Conservation (phyloP, 2,888 invertebrate species). For the Eledona agricola region DNA sequence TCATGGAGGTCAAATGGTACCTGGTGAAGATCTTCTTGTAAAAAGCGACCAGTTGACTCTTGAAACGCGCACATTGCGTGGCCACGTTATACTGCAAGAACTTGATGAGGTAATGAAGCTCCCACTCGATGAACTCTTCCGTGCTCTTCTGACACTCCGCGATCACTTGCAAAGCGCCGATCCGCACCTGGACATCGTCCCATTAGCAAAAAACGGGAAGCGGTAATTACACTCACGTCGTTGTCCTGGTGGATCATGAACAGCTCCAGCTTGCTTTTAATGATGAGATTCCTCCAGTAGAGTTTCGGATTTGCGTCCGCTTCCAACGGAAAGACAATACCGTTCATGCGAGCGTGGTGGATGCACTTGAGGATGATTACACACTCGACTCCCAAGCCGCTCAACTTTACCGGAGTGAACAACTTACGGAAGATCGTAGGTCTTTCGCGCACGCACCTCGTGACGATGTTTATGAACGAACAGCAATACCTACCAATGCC, state of each 20-base stretch:
- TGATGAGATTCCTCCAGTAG: slow-evolving; percentile 67
- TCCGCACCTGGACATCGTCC: slow-evolving; percentile 68
- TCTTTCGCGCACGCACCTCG: background rate
- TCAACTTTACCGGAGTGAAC: background rate
- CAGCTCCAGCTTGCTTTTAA: slow-evolving; percentile 64
- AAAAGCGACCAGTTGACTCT: slow-evolving; percentile 73
- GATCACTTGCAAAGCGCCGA: slow-evolving; percentile 74
- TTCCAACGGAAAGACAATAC: slow-evolving; percentile 49
- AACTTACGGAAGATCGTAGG: slow-evolving; percentile 18
- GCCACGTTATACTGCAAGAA: slow-evolving; percentile 77
- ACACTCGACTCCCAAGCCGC: slow-evolving; percentile 42
- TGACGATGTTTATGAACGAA: slow-evolving; percentile 4
- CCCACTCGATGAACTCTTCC: slow-evolving; percentile 68
- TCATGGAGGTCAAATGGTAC: slow-evolving; percentile 63
- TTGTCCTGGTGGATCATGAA: slow-evolving; percentile 69
- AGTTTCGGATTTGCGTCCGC: slow-evolving; percentile 45
- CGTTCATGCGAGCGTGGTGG: slow-evolving; percentile 64
- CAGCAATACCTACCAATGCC: no score
- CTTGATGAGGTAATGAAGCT: slow-evolving; percentile 70
- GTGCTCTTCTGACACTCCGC: slow-evolving; percentile 80
- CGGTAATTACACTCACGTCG: slow-evolving; percentile 66
- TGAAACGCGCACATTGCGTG: slow-evolving; percentile 72
- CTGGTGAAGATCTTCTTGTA: slow-evolving; percentile 74
- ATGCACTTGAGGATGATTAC: slow-evolving; percentile 64
- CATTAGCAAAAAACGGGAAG: slow-evolving; percentile 1